Evolutionary conservation across 2,888 invertebrate genomes (phyloP).

Genomic region (Lasioglossum zephyrum): DNA sequence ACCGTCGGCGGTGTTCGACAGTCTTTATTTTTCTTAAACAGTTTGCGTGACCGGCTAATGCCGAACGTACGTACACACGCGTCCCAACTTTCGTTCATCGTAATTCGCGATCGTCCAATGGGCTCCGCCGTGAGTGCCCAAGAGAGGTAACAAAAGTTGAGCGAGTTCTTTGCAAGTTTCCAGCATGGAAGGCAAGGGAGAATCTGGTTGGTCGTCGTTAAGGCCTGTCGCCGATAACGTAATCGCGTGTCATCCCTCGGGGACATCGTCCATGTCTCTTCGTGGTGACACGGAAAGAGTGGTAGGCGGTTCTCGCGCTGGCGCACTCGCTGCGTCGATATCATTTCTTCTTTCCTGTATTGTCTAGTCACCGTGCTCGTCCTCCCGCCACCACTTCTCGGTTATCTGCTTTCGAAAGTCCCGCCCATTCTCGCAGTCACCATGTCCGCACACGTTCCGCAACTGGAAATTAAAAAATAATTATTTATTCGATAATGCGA

Average conservation of each 20-base stretch:
- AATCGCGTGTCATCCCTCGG: constrained; percentile 52
- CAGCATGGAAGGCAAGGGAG: background rate
- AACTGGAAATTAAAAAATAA: background rate
- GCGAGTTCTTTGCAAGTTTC: no score
- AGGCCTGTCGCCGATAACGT: constrained; percentile 50
- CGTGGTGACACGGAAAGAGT: constrained; percentile 53
- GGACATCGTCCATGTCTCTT: constrained; percentile 38
- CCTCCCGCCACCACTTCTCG: constrained; percentile 65
- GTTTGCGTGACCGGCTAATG: constrained; percentile 44
- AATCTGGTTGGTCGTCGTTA: constrained; percentile 24
- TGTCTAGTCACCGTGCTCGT: constrained; percentile 77
- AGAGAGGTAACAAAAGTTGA: background rate
- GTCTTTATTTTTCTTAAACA: constrained; percentile 44
- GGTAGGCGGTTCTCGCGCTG: constrained; percentile 77
- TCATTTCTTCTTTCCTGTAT: constrained; percentile 70
- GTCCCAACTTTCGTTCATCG: constrained; percentile 22
- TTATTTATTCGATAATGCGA: no score
- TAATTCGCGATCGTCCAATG: constrained; percentile 21
- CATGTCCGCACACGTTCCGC: constrained; percentile 19
- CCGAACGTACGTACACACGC: constrained; percentile 13
- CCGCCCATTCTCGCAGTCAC: constrained; percentile 70
- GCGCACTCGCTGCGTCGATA: constrained; percentile 72
- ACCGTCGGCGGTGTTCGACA: constrained; percentile 47
- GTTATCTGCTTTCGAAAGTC: constrained; percentile 63
- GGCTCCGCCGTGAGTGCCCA: background rate